Base-by-base conservation (phyloP, 2,113 vertebrate species). In the Perca flavescens region DNA sequence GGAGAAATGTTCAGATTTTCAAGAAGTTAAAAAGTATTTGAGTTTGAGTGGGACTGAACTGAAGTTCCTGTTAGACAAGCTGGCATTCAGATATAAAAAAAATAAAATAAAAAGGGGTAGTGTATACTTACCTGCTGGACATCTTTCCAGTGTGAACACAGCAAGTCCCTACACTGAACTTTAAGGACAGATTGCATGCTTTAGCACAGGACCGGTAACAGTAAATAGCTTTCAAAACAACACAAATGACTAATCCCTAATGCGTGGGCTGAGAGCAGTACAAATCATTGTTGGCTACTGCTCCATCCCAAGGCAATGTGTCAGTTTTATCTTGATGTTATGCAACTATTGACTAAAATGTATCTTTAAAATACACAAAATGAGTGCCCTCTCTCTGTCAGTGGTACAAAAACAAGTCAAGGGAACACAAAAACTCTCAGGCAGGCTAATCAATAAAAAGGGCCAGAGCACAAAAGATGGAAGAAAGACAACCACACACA, bases 181-280 rank as follows among this genome's bases (percentile, higher is more conserved):
- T 93, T 85, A 89, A 89, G 91, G 86, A 94, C 91, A 95, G 92
- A 94, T 89, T 87, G 89, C 87, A 90, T 77, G 87, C 84, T 94
- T 91, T 89, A 94, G 91, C 86, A 81, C 70, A 75, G 82, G 80
- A 85, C 82, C 86, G 88, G 68, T 56, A 78, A 84, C 77, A 90
- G 79, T 75, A 89, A 92, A 91, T 83, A 84, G 88, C 85, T 82
- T 83, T 87, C 80, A 89, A 88, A 92, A 88, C 90, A 89, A 93
- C 92, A 91, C 88, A 90, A 89, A 85, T 92, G 89, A 92, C 91
- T 92, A 86, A 93, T 89, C 74, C 58, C 56, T 62, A 65, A 84
- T 1, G 89, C 77, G 92, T 93, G 90, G 88, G 93, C 82, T 61
- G 90, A 81, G 89, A 90, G 86, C 91, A 60, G 86, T 40, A 80